Conservation (phyloP, 2,797 vertebrate species). For the Gastrophryne carolinensis region DNA sequence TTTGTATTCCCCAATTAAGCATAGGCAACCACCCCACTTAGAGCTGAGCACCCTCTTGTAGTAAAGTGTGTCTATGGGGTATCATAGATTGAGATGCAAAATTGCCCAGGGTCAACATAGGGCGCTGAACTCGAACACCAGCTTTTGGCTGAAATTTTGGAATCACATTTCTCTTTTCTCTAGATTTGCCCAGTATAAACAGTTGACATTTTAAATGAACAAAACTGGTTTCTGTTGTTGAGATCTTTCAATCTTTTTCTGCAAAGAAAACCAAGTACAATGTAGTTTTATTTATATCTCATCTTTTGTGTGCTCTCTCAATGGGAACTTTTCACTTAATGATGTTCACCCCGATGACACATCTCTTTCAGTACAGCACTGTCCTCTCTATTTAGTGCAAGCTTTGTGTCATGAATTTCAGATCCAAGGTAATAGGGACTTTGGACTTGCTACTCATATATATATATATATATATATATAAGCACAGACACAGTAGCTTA, state of each 20-base stretch:
- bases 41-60: too few relatives aligned
- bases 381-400: conserved; percentile 9
- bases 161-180: not conserved
- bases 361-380: conserved; percentile 35
- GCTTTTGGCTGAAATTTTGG: too few relatives aligned
- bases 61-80: too few relatives aligned
- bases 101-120: too few relatives aligned
- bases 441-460: too few relatives aligned
- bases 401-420: conserved; percentile 36
- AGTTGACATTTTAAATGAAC: conserved; percentile 4
- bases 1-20: too few relatives aligned
- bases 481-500: too few relatives aligned
- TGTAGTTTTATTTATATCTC: conserved; percentile 31
- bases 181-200: not conserved
- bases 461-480: too few relatives aligned
- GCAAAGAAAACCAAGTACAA: conserved; percentile 11
- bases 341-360: conserved; percentile 32
- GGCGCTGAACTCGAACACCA: too few relatives aligned
- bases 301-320: conserved; percentile 32
- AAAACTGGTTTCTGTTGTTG: not conserved
- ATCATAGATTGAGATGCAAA: too few relatives aligned
- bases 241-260: conserved; percentile 4
- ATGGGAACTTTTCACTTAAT: conserved; percentile 26
- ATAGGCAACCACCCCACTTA: too few relatives aligned
- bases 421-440: conserved; percentile 8